Evolutionary conservation across 2,113 vertebrate genomes (phyloP), one percentile per base, ranked within the genome.

Genomic region (Leptobrachium ailaonicum): DNA sequence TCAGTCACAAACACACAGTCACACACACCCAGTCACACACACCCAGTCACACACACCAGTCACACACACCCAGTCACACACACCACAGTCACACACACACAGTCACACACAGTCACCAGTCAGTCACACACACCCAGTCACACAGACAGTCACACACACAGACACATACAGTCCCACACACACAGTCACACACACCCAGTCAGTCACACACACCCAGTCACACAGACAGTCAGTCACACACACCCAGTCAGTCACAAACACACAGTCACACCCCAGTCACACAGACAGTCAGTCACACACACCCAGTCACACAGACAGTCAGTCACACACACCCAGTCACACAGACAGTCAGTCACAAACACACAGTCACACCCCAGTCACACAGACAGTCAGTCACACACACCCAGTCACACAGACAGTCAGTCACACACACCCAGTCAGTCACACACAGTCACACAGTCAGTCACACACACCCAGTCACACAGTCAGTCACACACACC

Each of bases 1-100:
- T 45, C 42, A 70, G 41, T 44, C 43, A 45, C 67, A 70, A 0
- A 70, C 42, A 70, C 67, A 70, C 67, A 70, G 41, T n/a, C 67
- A 70, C 42, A 70, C 20, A n/a, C n/a, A n/a, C n/a, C 20, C 20
- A 70, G 41, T 44, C 42, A 70, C 67, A 70, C 42, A 70, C 42
- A 70, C 42, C 44, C 42, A 70, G 10, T 14, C 42, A 70, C 2
- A 45, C 67, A 70, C 42, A 70, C 42, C 44, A n/a, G n/a, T n/a
- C n/a, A n/a, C n/a, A n/a, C n/a, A n/a, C n/a, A n/a, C n/a, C n/a
- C n/a, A n/a, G n/a, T n/a, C n/a, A n/a, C n/a, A n/a, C n/a, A n/a
- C n/a, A n/a, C n/a, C 67, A 45, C 41, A 70, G 4, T 45, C 67
- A 70, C 42, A 45, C 67, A 70, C 42, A 70, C 12, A 2, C 4